Conservation (phyloP, 2,888 invertebrate genomes). For the Ennomos quercinarius region DNA sequence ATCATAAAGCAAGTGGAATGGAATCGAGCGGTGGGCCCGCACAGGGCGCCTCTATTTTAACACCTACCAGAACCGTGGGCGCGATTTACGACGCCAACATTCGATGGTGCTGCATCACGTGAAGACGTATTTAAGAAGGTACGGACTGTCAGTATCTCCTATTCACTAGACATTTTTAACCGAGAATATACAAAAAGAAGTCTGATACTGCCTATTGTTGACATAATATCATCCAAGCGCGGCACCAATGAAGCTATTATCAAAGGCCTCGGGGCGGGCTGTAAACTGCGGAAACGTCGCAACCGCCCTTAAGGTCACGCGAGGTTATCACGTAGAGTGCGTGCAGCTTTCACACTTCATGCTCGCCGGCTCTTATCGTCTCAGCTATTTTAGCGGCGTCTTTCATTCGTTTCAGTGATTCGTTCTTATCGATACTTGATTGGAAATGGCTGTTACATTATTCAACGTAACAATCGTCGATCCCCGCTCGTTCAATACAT, state of each 20-base stretch:
- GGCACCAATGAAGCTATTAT: constrained; percentile 18
- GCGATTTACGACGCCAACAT: constrained; percentile 73
- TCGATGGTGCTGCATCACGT: constrained; percentile 53
- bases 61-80: constrained; percentile 78
- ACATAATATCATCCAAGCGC: constrained; percentile 1
- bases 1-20: constrained; percentile 82
- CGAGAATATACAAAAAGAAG: too few species aligned
- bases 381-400: constrained; percentile 48
- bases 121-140: constrained; percentile 55
- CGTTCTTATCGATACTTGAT: constrained; percentile 43
- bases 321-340: constrained; percentile 68
- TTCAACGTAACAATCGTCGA: constrained; percentile 49
- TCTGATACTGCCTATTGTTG: neutral
- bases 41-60: constrained; percentile 83
- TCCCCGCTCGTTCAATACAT: constrained; percentile 36
- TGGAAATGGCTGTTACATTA: constrained; percentile 49
- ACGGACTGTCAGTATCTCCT: constrained; percentile 15
- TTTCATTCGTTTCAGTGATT: constrained; percentile 49
- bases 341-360: constrained; percentile 65
- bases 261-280: constrained; percentile 41
- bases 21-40: constrained; percentile 74
- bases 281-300: constrained; percentile 56
- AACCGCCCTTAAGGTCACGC: constrained; percentile 66
- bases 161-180: too few species aligned
- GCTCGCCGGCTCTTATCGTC: constrained; percentile 51